Evolutionary conservation across 2,113 vertebrate genomes (phyloP).

Genomic region (Varanus komodoensis): DNA sequence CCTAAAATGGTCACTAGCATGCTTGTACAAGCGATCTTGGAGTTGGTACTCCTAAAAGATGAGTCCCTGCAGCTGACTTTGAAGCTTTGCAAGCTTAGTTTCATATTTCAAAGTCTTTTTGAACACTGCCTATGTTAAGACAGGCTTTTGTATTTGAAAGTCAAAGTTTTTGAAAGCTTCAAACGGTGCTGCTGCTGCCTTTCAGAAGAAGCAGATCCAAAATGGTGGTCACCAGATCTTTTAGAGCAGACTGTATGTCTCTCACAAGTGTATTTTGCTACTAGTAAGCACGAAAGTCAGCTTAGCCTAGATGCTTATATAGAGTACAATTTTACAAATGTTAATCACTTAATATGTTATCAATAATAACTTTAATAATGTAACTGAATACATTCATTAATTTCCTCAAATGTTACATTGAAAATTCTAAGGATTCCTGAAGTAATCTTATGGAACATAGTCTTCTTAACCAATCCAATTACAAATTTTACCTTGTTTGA

Average conservation of each 20-base stretch:
- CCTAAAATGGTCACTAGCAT: conserved; percentile 53
- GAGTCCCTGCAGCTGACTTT: conserved; percentile 41
- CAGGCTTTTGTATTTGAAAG: conserved; percentile 64
- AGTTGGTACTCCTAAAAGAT: conserved; percentile 34
- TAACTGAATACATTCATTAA: neutral
- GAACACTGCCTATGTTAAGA: conserved; percentile 39
- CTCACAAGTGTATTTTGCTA: neutral
- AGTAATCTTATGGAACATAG: neutral
- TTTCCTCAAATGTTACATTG: neutral
- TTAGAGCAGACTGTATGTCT: neutral
- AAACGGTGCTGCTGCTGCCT: conserved; percentile 28
- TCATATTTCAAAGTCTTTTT: conserved; percentile 57
- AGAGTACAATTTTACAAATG: neutral
- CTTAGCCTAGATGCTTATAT: neutral
- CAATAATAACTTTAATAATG: no score
- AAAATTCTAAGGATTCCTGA: conserved; percentile 16
- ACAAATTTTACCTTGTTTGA: neutral
- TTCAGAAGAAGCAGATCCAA: conserved; percentile 31
- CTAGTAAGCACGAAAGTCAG: neutral
- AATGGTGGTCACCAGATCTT: conserved; percentile 13
- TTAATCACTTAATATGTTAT: no score
- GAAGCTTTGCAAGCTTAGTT: conserved; percentile 56
- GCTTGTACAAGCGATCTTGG: conserved; percentile 51
- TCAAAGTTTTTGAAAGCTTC: conserved; percentile 55
- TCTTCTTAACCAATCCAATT: neutral